Evolutionary conservation across 2,888 invertebrate genomes (phyloP), one percentile per base, ranked within the genome.

Genomic region (Ophion obscuratus): DNA sequence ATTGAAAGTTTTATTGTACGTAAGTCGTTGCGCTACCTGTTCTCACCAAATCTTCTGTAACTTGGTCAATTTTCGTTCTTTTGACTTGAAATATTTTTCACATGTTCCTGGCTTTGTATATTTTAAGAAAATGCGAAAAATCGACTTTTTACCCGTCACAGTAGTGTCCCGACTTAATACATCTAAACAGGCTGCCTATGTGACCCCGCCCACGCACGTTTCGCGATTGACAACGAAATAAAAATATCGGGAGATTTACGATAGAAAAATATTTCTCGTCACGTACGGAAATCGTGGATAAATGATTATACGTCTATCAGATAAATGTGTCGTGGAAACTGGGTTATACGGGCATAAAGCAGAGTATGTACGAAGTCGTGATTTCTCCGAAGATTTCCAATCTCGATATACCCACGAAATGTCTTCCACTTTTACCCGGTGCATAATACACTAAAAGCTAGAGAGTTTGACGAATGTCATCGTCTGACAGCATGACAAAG

Each of bases 401-500:
- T 84, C 81, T 71, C 59, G 81, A 84, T 81, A 66, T 47, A 66
- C 71, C 44, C 36, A 27, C 53, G 68, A 17, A 24, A 40, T 57
- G 70, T 75, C 76, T 47, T 73, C 44, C 77, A 75, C 74, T 70
- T 77, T 75, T 70, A 27, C 64, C 40, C 20, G 40, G 20, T 64
- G 70, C 62, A 75, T 81, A 75, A 81, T 81, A 70, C 57, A 81
- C 68, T 61, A 70, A 81, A 81, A 81, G 59, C 57, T 36, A 53
- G 80, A 61, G 68, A 84, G 64, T 84, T 84, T 84, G 84, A 84
- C 76, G 76, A 67, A 84, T 77, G 81, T 81, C 81, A 73, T 36
- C 62, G 47, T 31, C 47, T 73, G 84, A 84, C 84, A 84, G 81
- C 61, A 71, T 59, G 64, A 70, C 61, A 70, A n/a, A 36, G 59